A percentile compares a stretch with the other conserved stretches of the same genome.
Conservation (phyloP, 2,113 vertebrate genomes). For the Scalopus aquaticus region DNA sequence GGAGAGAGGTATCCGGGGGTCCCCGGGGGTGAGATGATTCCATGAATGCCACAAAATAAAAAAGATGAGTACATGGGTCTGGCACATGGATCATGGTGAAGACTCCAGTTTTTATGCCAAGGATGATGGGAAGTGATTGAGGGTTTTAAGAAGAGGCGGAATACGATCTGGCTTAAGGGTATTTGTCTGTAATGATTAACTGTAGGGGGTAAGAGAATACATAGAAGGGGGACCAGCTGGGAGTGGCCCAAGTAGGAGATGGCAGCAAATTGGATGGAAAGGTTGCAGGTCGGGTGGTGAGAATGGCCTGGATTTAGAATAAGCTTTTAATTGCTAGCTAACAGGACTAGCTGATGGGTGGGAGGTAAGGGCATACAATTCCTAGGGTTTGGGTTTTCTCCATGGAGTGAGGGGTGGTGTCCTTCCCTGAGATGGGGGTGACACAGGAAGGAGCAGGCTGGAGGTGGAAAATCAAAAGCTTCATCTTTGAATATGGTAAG, state of each 20-base stretch:
- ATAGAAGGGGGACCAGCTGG: background rate
- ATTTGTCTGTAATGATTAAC: background rate
- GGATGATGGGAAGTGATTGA: background rate
- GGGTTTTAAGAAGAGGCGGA: background rate
- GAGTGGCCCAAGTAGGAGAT: background rate
- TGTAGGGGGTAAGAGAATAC: background rate
- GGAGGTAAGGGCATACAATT: background rate
- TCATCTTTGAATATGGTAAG: background rate
- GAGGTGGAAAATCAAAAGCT: background rate
- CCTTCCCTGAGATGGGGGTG: background rate
- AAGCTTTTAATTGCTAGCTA: background rate
- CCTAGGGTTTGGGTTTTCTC: background rate
- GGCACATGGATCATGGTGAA: background rate
- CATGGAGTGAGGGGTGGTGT: fast-evolving
- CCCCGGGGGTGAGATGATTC: background rate
- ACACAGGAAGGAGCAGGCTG: background rate
- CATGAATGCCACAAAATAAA: too few species aligned
- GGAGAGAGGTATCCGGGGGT: background rate
- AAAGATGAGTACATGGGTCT: too few species aligned
- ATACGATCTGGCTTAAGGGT: background rate
- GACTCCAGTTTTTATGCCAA: background rate
- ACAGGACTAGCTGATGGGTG: background rate
- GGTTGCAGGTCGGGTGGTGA: background rate
- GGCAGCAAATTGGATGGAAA: too few species aligned
- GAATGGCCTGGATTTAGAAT: background rate